Evolutionary conservation across 2,888 invertebrate species (phyloP).

Genomic region (Thymelicus acteon): DNA sequence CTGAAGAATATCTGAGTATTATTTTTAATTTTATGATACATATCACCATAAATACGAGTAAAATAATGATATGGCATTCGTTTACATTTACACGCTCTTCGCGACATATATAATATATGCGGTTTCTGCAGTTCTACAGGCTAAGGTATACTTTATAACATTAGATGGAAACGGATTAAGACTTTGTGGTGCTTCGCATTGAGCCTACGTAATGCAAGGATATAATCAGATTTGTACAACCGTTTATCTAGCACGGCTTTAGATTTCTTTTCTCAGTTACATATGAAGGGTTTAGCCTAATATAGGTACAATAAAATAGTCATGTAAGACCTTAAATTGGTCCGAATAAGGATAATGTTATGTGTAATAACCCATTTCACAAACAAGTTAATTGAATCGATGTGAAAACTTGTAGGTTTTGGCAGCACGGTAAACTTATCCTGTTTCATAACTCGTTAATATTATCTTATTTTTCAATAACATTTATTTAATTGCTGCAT

Average conservation of each 20-base stretch:
- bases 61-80: background rate
- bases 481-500: constrained; percentile 26
- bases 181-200: constrained; percentile 77
- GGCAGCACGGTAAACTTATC: constrained; percentile 12
- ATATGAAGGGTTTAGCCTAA: background rate
- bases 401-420: constrained; percentile 2
- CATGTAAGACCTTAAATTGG: background rate
- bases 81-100: background rate
- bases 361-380: constrained; percentile 4
- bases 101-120: constrained; percentile 4
- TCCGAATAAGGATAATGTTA: background rate
- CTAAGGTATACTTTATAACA: constrained; percentile 81
- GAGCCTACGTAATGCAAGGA: constrained; percentile 63
- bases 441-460: constrained; percentile 14
- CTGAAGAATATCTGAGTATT: too few relatives aligned
- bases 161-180: constrained; percentile 82
- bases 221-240: constrained; percentile 66
- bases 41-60: background rate
- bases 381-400: constrained; percentile 17
- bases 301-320: too few relatives aligned
- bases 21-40: too few relatives aligned
- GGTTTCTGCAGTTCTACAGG: constrained; percentile 47
- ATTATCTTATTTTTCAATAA: constrained; percentile 18
- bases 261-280: constrained; percentile 34
- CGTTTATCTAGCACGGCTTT: constrained; percentile 43